Evolutionary conservation across 2,797 vertebrate genomes (phyloP).

Genomic region (Echiichthys vipera): DNA sequence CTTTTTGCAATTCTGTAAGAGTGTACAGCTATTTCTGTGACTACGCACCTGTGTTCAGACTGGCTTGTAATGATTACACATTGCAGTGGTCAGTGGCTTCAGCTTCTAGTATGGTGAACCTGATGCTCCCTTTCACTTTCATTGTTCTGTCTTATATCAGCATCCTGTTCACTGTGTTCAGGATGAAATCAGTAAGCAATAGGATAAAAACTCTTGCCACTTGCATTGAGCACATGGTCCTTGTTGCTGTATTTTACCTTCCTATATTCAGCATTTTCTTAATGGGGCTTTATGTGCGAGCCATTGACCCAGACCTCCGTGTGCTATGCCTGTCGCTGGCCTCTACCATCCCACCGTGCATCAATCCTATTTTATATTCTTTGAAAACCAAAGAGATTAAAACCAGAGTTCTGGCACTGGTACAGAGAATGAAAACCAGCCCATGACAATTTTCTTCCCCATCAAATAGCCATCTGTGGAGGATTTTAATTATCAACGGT

Average conservation of each 20-base stretch:
- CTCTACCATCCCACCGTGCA: constrained; percentile 67
- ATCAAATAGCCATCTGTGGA: not conserved
- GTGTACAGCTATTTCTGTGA: constrained; percentile 79
- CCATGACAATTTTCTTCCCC: not conserved
- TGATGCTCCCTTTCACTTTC: constrained; percentile 47
- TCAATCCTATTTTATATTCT: constrained; percentile 76
- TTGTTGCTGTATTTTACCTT: constrained; percentile 72
- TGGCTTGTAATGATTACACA: constrained; percentile 68
- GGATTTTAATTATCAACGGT: not conserved
- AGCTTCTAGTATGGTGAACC: not conserved
- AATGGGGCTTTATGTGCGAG: constrained; percentile 51
- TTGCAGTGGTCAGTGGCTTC: constrained; percentile 56
- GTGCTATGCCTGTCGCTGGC: constrained; percentile 69
- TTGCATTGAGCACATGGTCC: constrained; percentile 68
- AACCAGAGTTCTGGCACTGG: constrained; percentile 31
- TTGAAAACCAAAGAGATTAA: constrained; percentile 75
- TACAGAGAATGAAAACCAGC: constrained; percentile 20
- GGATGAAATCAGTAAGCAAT: constrained; percentile 65
- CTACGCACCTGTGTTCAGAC: constrained; percentile 71
- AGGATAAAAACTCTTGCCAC: constrained; percentile 67
- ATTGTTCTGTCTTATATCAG: constrained; percentile 62
- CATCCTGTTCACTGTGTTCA: constrained; percentile 69
- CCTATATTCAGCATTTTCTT: constrained; percentile 61
- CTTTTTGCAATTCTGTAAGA: constrained; percentile 68
- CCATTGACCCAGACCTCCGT: constrained; percentile 59